Evolutionary conservation across 1,140 invertebrate species (phyloP).

Genomic region (Arion vulgaris): DNA sequence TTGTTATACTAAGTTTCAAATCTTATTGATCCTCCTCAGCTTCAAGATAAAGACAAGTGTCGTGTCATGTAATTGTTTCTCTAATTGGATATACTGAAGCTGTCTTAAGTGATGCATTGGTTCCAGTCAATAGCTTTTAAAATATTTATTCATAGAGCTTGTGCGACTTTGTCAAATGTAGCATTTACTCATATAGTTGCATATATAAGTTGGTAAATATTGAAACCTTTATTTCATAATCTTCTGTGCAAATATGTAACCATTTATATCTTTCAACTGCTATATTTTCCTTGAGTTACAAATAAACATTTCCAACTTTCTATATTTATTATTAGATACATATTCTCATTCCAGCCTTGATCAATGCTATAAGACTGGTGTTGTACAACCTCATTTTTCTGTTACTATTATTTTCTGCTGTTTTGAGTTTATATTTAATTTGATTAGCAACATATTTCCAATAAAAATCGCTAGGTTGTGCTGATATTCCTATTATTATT

Average conservation of each 20-base stretch:
- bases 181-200: not conserved
- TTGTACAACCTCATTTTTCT: not conserved
- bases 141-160: not conserved
- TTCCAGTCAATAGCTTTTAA: not conserved
- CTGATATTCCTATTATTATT: no score
- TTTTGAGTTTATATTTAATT: no score
- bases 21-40: no score
- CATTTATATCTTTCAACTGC: not conserved
- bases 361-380: not conserved
- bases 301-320: not conserved
- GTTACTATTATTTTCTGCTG: not conserved
- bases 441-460: no score
- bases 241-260: not conserved
- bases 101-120: not conserved
- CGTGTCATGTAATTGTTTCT: not conserved
- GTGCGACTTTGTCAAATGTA: not conserved
- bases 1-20: no score
- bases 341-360: not conserved
- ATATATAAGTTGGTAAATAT: not conserved
- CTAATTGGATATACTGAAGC: not conserved
- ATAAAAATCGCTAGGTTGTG: no score
- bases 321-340: not conserved
- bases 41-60: conserved; percentile 34
- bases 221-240: no score
- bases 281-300: not conserved